These are phyloP conservation scores for Chaenodraco wilsoni DNA, from an alignment of 2,797 vertebrate species.

Conservation along the genomic window DNA sequence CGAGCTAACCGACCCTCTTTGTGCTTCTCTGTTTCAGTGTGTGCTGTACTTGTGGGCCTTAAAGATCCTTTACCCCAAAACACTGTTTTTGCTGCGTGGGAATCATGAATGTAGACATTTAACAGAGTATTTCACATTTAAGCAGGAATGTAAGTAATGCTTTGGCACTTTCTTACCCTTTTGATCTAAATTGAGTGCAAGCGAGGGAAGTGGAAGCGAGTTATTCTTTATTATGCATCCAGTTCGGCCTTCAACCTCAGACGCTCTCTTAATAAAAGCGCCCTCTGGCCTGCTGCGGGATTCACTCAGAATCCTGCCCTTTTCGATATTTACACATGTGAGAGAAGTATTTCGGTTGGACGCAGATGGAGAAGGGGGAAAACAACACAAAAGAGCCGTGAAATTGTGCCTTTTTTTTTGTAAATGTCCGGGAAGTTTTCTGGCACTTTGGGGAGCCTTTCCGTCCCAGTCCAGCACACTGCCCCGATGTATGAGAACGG, in stretches of 20 bases:
- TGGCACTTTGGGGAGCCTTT: constrained; percentile 55
- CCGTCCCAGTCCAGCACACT: constrained; percentile 50
- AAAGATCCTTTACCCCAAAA: constrained; percentile 91
- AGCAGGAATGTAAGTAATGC: constrained; percentile 98
- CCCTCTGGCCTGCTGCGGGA: constrained; percentile 4
- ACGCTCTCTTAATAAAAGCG: constrained; percentile 51
- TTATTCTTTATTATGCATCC: constrained; percentile 61
- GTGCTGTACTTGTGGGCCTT: constrained; percentile 83
- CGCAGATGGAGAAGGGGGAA: background rate
- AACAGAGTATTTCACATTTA: constrained; percentile 99
- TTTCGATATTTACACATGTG: constrained; percentile 79
- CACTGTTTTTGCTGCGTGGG: constrained; percentile 99
- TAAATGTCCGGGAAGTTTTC: constrained; percentile 54
- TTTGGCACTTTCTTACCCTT: constrained; percentile 23
- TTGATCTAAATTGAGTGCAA: constrained; percentile 40
- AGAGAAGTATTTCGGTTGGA: constrained; percentile 70
- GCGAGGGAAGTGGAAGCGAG: constrained; percentile 38
- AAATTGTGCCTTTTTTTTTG: constrained; percentile 50
- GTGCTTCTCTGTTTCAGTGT: constrained; percentile 73
- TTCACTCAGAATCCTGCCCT: constrained; percentile 32
- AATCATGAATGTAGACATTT: constrained; percentile 99
- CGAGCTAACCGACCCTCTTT: constrained; percentile 39
- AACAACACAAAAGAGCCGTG: constrained; percentile 36
- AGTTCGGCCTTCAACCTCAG: constrained; percentile 44
- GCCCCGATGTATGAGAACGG: constrained; percentile 53